Conservation (phyloP, 2,113 vertebrate genomes). For the Brienomyrus brachyistius region DNA sequence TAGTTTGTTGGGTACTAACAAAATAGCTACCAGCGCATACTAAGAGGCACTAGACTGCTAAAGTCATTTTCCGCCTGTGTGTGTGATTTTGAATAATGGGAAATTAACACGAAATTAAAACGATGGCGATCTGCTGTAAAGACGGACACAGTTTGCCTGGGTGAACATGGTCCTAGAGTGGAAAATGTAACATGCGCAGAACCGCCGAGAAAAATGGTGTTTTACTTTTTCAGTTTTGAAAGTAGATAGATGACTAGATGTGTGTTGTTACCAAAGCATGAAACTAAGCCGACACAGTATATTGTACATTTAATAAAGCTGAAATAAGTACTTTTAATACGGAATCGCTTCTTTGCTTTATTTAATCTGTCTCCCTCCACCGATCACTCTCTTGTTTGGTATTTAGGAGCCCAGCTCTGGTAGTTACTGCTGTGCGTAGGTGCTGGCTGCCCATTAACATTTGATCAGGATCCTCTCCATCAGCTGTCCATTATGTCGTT, state of each 20-base stretch:
- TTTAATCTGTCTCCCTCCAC: not conserved
- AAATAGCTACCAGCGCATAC: not conserved
- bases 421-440: not conserved
- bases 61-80: not conserved
- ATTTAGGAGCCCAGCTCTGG: not conserved
- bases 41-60: not conserved
- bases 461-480: slow-evolving; percentile 5
- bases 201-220: not conserved
- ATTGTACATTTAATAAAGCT: not conserved
- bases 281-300: not conserved
- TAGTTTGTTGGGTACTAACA: not conserved
- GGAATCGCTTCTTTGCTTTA: not conserved
- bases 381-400: not conserved
- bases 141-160: not conserved
- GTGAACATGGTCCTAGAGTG: not conserved
- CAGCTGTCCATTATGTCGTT: slow-evolving; percentile 11
- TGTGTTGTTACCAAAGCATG: not conserved
- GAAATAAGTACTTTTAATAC: not conserved
- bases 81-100: not conserved
- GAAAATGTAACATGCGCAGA: not conserved
- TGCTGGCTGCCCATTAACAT: not conserved
- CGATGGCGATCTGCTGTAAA: not conserved
- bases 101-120: not conserved
- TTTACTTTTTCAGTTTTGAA: not conserved
- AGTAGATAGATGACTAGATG: not conserved